A percentile compares a stretch with the other conserved stretches of the same genome.
These are phyloP conservation scores for Candoia aspera DNA, from an alignment of 2,113 vertebrate species.

Conservation along the genomic window DNA sequence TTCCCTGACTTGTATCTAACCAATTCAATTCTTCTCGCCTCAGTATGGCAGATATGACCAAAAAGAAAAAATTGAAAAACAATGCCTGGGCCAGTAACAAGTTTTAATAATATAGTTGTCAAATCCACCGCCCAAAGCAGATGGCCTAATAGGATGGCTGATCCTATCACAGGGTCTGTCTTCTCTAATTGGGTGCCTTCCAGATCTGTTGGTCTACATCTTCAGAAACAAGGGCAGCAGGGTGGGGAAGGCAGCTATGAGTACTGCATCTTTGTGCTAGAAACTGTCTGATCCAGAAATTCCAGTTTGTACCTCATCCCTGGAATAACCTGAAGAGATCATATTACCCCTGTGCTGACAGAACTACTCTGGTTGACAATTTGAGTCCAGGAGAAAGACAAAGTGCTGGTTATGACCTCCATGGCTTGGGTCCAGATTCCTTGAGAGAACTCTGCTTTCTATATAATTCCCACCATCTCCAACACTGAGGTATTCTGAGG, in stretches of 20 bases:
- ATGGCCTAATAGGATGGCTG: neutral
- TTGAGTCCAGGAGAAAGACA: neutral
- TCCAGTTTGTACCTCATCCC: neutral
- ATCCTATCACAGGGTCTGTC: neutral
- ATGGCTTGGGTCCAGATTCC: neutral
- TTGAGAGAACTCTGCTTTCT: neutral
- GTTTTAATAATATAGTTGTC: neutral
- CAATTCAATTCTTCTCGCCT: slow-evolving; percentile 27
- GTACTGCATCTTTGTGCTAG: neutral
- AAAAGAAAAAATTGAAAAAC: neutral
- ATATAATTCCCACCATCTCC: neutral
- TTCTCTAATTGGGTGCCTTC: neutral
- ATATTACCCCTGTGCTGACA: neutral
- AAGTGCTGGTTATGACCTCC: neutral
- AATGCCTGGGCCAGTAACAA: neutral
- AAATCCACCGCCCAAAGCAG: neutral
- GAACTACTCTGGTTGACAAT: neutral
- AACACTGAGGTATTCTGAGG: too few species aligned
- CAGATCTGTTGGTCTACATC: slow-evolving; percentile 21
- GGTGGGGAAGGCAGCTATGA: neutral
- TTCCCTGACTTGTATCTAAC: slow-evolving; percentile 10
- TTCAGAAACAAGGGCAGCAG: slow-evolving; percentile 46
- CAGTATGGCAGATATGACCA: neutral
- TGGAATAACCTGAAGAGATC: neutral
- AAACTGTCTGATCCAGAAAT: neutral